Conservation (phyloP, 37 sponge, comb jelly and placozoan species). For the Cliona cf. orientalis region DNA sequence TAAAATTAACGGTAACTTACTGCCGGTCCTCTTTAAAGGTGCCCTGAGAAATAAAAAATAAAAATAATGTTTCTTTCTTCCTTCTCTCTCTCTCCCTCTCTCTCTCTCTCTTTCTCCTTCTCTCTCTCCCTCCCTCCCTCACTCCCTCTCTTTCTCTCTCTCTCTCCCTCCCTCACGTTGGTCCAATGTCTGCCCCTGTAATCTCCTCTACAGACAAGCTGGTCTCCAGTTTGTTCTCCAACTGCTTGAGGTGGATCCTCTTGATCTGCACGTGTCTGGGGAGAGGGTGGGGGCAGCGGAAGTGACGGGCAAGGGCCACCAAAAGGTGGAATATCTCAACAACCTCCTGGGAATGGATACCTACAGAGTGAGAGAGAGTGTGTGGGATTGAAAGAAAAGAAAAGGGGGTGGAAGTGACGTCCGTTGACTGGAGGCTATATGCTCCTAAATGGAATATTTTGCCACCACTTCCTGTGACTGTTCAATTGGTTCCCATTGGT, state of each 20-base stretch:
- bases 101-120: background rate
- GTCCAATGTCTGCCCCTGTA: constrained; percentile 85
- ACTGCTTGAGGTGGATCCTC: constrained; percentile 77
- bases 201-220: constrained; percentile 73
- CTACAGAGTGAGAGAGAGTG: constrained; percentile 19
- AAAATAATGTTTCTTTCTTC: too few species aligned
- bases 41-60: constrained; percentile 20
- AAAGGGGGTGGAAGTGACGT: too few species aligned
- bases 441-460: too few species aligned
- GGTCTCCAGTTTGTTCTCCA: constrained; percentile 68
- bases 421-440: too few species aligned
- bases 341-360: constrained; percentile 88
- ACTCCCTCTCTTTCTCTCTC: constrained; percentile 20
- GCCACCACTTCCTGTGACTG: too few species aligned
- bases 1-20: background rate
- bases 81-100: background rate
- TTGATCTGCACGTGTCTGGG: constrained; percentile 82
- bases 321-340: constrained; percentile 87
- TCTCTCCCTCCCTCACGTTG: constrained; percentile 56
- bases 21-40: background rate
- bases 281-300: constrained; percentile 69
- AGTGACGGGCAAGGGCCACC: constrained; percentile 92
- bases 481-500: too few species aligned
- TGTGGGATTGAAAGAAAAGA: constrained; percentile 5
- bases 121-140: constrained; percentile 13